Evolutionary conservation across 1,140 invertebrate genomes (phyloP).

Genomic region (Philopotamus ludificatus): DNA sequence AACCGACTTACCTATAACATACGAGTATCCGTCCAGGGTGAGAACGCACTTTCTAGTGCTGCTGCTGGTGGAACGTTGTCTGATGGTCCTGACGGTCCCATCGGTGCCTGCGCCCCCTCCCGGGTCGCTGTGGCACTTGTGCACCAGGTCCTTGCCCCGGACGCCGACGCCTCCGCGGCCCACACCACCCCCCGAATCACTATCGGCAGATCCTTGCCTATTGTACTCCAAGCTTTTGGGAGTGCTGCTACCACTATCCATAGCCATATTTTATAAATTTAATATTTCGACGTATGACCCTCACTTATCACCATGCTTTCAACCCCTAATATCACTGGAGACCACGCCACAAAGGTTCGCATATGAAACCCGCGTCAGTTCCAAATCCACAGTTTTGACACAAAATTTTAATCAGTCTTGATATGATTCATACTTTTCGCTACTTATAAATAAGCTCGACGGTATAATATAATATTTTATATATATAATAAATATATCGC

Average conservation of each 20-base stretch:
- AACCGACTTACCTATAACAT: constrained; percentile 73
- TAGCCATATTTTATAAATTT: neutral
- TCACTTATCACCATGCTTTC: neutral
- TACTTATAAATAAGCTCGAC: neutral
- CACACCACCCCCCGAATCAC: constrained; percentile 33
- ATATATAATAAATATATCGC: neutral
- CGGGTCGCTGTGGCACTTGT: constrained; percentile 64
- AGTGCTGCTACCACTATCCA: constrained; percentile 35
- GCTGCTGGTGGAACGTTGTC: constrained; percentile 52
- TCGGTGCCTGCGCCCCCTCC: constrained; percentile 49
- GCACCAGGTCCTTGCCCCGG: constrained; percentile 60
- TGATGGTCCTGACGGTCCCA: constrained; percentile 24
- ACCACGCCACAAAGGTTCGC: neutral
- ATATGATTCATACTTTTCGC: neutral
- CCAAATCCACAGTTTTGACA: neutral
- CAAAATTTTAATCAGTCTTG: neutral
- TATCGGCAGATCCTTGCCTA: constrained; percentile 53
- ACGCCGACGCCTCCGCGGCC: constrained; percentile 43
- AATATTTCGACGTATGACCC: neutral
- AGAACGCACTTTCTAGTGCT: constrained; percentile 71
- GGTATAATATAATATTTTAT: neutral
- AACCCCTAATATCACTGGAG: neutral
- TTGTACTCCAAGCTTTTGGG: constrained; percentile 51
- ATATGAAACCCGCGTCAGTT: neutral
- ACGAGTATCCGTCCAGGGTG: constrained; percentile 76